These are phyloP conservation scores for Erebia palarica DNA, from an alignment of 2,888 invertebrate species.

Conservation along the genomic window DNA sequence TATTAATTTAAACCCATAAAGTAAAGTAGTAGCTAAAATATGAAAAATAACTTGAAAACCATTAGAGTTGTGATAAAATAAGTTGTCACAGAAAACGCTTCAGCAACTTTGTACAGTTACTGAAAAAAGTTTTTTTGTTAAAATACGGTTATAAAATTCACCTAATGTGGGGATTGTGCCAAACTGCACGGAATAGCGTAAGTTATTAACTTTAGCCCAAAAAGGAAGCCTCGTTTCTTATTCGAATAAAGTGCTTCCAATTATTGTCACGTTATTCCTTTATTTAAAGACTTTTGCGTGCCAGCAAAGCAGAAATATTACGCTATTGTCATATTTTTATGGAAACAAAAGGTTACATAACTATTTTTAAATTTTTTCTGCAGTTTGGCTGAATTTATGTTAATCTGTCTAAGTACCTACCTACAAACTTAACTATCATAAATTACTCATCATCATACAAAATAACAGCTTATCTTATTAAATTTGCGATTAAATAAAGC, in stretches of 20 bases:
- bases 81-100: neutral
- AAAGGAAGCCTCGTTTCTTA: neutral
- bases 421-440: neutral
- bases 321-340: neutral
- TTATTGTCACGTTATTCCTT: neutral
- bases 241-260: neutral
- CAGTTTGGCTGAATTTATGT: neutral
- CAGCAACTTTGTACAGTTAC: neutral
- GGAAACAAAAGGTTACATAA: too few species aligned
- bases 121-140: neutral
- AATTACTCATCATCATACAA: neutral
- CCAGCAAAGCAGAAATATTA: neutral
- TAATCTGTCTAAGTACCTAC: neutral
- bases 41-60: too few species aligned
- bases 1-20: too few species aligned
- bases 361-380: neutral
- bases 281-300: neutral
- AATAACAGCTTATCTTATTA: neutral
- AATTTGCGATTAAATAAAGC: neutral
- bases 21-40: too few species aligned
- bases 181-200: conserved; percentile 6
- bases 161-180: conserved; percentile 2
- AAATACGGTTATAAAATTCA: conserved; percentile 7
- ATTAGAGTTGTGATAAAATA: too few species aligned
- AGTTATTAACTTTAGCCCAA: conserved; percentile 1